These are phyloP conservation scores for Monochamus alternatus DNA, from an alignment of 2,888 invertebrate genomes.

Conservation along the genomic window DNA sequence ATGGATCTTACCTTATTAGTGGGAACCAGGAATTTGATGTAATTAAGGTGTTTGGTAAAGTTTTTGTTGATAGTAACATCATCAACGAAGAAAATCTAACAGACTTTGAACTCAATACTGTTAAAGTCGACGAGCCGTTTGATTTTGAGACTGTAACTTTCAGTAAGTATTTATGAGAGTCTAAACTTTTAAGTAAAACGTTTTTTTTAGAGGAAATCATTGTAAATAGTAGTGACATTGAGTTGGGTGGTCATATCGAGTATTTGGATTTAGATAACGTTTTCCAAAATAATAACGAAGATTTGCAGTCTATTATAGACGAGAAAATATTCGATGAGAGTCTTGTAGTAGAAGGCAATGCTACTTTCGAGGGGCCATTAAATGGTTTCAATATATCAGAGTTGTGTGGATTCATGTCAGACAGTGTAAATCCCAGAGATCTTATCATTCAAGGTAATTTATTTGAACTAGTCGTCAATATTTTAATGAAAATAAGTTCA, in stretches of 20 bases:
- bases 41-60: conserved; percentile 64
- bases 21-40: conserved; percentile 62
- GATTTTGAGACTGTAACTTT: conserved; percentile 69
- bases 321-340: conserved; percentile 64
- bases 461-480: no score
- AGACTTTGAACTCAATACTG: conserved; percentile 64
- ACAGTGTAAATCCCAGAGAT: conserved; percentile 57
- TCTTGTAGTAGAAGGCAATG: conserved; percentile 62
- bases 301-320: conserved; percentile 56
- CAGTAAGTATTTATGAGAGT: conserved; percentile 60
- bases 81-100: conserved; percentile 68
- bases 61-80: conserved; percentile 63
- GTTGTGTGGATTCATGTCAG: conserved; percentile 62
- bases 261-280: conserved; percentile 71
- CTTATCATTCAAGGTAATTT: conserved; percentile 65
- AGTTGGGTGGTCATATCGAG: conserved; percentile 65
- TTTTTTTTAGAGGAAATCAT: conserved; percentile 57
- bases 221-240: conserved; percentile 53
- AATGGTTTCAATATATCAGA: conserved; percentile 64
- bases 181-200: conserved; percentile 12
- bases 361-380: conserved; percentile 53
- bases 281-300: conserved; percentile 55
- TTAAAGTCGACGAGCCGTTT: conserved; percentile 67
- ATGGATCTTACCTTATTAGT: conserved; percentile 63
- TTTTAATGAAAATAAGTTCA: no score